These are phyloP conservation scores for Araneus ventricosus DNA, from an alignment of 1,140 invertebrate genomes.

Conservation along the genomic window DNA sequence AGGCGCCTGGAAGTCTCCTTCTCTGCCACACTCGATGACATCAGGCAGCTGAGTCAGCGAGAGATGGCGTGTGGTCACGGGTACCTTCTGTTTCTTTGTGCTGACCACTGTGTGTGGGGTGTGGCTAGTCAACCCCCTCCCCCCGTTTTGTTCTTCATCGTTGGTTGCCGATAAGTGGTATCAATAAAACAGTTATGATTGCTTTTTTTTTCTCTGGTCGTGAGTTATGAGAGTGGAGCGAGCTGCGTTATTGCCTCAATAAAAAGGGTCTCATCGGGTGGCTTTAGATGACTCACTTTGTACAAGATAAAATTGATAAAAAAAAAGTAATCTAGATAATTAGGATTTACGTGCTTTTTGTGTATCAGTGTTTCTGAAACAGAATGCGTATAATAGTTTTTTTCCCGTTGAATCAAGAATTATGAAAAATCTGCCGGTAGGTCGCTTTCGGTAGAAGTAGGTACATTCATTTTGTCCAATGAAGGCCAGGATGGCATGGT, in stretches of 20 bases:
- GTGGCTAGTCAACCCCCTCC: background rate
- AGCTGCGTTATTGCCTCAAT: background rate
- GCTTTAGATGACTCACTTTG: conserved; percentile 15
- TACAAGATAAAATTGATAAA: background rate
- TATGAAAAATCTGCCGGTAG: too few species aligned
- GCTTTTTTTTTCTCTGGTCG: background rate
- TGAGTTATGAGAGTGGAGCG: conserved; percentile 21
- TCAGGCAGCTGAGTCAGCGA: conserved; percentile 45
- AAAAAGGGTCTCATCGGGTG: background rate
- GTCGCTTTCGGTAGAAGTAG: too few species aligned
- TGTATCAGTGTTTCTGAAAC: too few species aligned
- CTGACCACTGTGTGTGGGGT: conserved; percentile 23
- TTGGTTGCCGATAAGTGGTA: conserved; percentile 37
- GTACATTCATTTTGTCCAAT: too few species aligned
- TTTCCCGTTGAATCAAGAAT: too few species aligned
- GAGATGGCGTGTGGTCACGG: conserved; percentile 29
- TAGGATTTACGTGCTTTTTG: too few species aligned
- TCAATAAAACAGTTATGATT: conserved; percentile 46
- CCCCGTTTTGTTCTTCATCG: background rate
- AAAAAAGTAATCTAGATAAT: background rate
- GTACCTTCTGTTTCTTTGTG: background rate
- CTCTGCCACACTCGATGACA: conserved; percentile 1
- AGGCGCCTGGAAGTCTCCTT: conserved; percentile 35
- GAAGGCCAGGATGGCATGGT: too few species aligned
- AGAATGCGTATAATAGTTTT: too few species aligned